Evolutionary conservation across 2,113 vertebrate genomes (phyloP).

Genomic region (Tetrao urogallus): DNA sequence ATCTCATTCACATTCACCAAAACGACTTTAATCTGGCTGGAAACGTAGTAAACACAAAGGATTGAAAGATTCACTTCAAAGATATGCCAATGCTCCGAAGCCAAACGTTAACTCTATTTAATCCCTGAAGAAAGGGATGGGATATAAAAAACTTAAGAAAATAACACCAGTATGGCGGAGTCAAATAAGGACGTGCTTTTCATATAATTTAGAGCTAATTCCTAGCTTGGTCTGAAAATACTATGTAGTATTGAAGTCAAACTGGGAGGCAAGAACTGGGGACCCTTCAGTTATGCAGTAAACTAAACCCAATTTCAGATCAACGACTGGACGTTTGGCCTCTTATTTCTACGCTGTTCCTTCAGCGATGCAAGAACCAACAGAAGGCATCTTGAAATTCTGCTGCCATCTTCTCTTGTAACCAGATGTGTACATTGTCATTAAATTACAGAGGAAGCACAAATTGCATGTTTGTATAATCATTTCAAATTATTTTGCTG

Average conservation of each 20-base stretch:
- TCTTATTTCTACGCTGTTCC: background rate
- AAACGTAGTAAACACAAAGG: background rate
- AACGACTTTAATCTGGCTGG: fast-evolving
- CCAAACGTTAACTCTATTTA: background rate
- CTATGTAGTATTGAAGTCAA: fast-evolving
- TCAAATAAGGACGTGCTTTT: background rate
- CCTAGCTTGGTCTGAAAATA: background rate
- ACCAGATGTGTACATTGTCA: background rate
- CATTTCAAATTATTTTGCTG: background rate
- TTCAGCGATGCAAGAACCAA: background rate
- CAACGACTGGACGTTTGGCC: background rate
- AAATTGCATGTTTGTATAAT: background rate
- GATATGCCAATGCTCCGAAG: too few relatives aligned
- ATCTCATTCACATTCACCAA: background rate
- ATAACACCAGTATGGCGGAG: background rate
- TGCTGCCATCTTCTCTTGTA: background rate
- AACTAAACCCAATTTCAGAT: background rate
- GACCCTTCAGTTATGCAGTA: background rate
- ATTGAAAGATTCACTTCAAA: background rate
- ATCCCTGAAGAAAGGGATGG: background rate
- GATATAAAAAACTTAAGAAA: background rate
- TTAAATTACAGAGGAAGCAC: background rate
- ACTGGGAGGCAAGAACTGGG: background rate
- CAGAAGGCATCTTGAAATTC: background rate
- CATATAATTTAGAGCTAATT: background rate